Evolutionary conservation across 1,140 invertebrate species (phyloP), one percentile per base, ranked within the genome.

Genomic region (Anthonomus grandis): DNA sequence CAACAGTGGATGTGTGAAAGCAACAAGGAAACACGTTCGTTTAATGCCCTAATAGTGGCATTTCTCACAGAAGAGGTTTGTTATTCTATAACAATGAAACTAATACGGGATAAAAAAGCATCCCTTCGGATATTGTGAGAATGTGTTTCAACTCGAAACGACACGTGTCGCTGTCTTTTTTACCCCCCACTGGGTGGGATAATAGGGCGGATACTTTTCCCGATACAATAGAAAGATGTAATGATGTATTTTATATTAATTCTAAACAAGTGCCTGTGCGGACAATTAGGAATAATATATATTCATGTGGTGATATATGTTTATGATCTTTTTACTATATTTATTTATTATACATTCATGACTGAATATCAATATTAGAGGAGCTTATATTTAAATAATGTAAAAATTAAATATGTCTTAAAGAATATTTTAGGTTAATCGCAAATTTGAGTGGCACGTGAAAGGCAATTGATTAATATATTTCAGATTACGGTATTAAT

Each of bases 21-120:
- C 13, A 23, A 17, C 45, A 13, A 31, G 21, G 17, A 50, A 8
- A 37, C 34, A 12, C 10, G 21, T 13, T 13, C 4, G 17, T 9
- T 22, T 45, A 31, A 19, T 22, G 10, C 10, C n/a, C 31, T 37
- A 50, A 50, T 50, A 37, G 47, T 37, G 21, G 9, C 31, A 52
- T 41, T 25, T 52, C 49, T 52, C 49, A 52, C 36, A 38, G 49
- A 38, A 34, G 17, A 41, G 37, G 39, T 52, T 52, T 21, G 36
- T 52, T 23, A 23, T 41, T 25, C 21, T 41, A 24, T 19, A 52
- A 52, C 49, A 52, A 52, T 52, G 37, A 52, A 52, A 52, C 49
- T 52, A 52, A 52, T 52, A 52, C 49, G 37, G 38, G 38, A 52
- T 42, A 25, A 36, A 52, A 50, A 52, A 39, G 15, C 19, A 42